phyloP scores from a whole-genome alignment of 2,888 invertebrate genomes.

The Lacanobia oleracea region DNA sequence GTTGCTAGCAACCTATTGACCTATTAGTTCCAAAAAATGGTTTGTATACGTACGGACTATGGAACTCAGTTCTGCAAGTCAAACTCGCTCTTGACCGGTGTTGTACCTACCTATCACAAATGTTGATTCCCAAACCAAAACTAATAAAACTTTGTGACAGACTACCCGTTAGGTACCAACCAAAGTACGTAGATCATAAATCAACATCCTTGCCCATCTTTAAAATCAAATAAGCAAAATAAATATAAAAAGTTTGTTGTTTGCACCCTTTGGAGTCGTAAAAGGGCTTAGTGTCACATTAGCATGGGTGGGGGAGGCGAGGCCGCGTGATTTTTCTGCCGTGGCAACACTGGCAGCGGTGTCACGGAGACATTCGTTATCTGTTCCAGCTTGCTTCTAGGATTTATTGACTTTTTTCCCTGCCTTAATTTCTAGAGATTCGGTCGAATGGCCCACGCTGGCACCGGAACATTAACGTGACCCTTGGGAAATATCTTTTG shows the following conservation, averaged over 20 bases:
- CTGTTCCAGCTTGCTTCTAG: conserved; percentile 83
- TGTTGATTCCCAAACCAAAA: conserved; percentile 60
- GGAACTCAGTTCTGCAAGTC: background rate
- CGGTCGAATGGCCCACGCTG: conserved; percentile 87
- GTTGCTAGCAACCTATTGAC: too few relatives aligned
- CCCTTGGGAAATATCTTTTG: conserved; percentile 88
- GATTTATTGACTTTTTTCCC: conserved; percentile 89
- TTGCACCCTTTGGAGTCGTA: conserved; percentile 69
- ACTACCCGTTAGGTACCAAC: conserved; percentile 46
- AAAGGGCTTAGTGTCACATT: conserved; percentile 80
- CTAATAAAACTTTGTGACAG: conserved; percentile 67
- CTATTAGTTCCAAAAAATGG: background rate
- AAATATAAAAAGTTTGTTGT: conserved; percentile 64
- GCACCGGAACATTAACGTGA: conserved; percentile 87
- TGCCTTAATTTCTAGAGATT: conserved; percentile 89
- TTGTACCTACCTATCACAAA: conserved; percentile 5
- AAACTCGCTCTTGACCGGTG: too few relatives aligned
- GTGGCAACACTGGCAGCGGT: conserved; percentile 44
- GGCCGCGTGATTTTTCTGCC: conserved; percentile 64
- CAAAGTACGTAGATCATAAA: conserved; percentile 47
- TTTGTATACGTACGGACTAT: background rate
- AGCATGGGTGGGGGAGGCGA: conserved; percentile 60
- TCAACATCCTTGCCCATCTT: conserved; percentile 56
- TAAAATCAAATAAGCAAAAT: conserved; percentile 67
- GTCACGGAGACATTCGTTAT: conserved; percentile 83